Base-by-base conservation (phyloP, 2,888 invertebrate species). In the Aphelenchoides bicaudatus region DNA sequence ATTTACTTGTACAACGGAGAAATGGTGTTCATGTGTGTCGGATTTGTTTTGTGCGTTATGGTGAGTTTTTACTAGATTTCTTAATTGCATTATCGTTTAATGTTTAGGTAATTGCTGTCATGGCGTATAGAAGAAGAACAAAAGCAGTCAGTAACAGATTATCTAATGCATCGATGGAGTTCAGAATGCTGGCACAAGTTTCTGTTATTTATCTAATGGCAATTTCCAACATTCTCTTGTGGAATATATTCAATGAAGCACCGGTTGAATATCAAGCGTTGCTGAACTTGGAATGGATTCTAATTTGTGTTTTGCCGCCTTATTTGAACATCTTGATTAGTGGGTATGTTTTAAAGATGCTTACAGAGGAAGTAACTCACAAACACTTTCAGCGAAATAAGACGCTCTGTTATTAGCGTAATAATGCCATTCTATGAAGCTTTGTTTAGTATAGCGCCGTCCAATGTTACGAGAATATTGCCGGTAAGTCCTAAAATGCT, bases 201-300 rank as follows among this genome's bases (percentile, higher is more conserved):
- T 43, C 21, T n/a, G 10, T 43, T 8, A n/a, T 43, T 6, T 43
- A 43, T 25, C 6, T 43, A 10, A 19, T 43, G 21, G 16, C 43
- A 8, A 43, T 43, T 25, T 8, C 8, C 10, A 43, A 43, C 43
- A 43, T 43, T 8, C 16, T 43, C 23, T 25, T 43, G 8, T 43
- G 43, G 43, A 43, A 43, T n/a, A 19, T 43, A 6, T 19, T 21
- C 25, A 21, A 25, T 19, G 25, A 43, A 8, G 43, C 21, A 43
- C 10, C 16, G 23, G 43, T 43, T 25, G 23, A 43, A 25, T 19
- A 21, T 6, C 43, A 43, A n/a, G 43, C 43, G 25, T 25, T 43
- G 10, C 43, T 43, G 8, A 43, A 43, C n/a, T 43, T 43, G 23
- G 43, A 43, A n/a, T 43, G 43, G 43, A 43, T 43, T n/a, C 43